Evolutionary conservation across 2,113 vertebrate species (phyloP).

Genomic region (Hemiscyllium ocellatum): DNA sequence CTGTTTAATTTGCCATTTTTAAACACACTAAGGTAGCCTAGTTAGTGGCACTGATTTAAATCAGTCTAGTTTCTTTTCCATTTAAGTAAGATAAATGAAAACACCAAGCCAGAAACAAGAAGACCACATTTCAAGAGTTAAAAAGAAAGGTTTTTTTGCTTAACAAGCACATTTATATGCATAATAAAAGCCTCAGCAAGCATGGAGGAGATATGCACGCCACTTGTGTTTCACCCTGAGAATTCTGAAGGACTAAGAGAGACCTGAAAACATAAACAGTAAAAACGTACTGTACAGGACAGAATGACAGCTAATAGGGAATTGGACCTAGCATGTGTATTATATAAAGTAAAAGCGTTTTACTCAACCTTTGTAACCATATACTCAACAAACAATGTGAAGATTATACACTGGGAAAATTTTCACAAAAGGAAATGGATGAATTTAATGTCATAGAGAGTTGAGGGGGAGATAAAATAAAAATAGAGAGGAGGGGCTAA

Average conservation of each 20-base stretch:
- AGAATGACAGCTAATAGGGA: neutral
- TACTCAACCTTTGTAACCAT: neutral
- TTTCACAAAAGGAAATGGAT: neutral
- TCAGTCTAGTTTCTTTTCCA: neutral
- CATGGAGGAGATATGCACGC: neutral
- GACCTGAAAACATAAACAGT: neutral
- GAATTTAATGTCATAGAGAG: neutral
- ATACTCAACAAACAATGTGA: neutral
- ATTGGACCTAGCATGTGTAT: neutral
- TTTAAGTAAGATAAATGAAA: neutral
- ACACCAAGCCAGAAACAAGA: neutral
- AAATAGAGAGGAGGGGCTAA: neutral
- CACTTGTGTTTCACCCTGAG: no score
- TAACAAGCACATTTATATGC: neutral
- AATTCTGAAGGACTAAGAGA: neutral
- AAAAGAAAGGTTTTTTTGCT: neutral
- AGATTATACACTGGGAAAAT: neutral
- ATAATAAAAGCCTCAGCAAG: neutral
- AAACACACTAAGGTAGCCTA: neutral
- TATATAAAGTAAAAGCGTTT: neutral
- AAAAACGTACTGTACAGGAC: neutral
- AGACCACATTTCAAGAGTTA: neutral
- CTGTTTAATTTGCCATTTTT: neutral
- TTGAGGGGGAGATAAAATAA: neutral
- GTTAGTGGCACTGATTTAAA: slow-evolving; percentile 2